phyloP scores from a whole-genome alignment of 2,888 invertebrate genomes.

The Drosophila rellima region DNA sequence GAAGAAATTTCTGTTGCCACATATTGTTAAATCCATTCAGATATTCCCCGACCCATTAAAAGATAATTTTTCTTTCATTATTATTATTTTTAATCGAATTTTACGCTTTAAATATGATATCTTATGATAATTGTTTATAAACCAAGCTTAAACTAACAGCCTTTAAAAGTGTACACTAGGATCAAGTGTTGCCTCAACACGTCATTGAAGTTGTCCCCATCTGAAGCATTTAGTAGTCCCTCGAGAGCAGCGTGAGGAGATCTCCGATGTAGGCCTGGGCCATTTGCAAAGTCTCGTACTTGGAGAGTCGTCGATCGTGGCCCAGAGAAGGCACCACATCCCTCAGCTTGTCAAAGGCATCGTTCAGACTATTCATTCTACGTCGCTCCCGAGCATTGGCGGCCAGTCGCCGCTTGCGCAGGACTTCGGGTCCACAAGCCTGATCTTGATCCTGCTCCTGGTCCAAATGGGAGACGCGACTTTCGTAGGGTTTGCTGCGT shows the following conservation, averaged over 20 bases:
- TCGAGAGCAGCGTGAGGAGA: constrained; percentile 88
- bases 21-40: too few species aligned
- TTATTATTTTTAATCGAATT: constrained; percentile 6
- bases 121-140: not conserved
- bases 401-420: constrained; percentile 88
- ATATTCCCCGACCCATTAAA: not conserved
- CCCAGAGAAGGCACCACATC: constrained; percentile 91
- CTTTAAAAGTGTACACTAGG: constrained; percentile 76
- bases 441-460: constrained; percentile 4
- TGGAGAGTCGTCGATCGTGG: constrained; percentile 90
- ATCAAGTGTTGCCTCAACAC: constrained; percentile 56
- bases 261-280: constrained; percentile 91
- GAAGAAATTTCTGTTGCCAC: too few species aligned
- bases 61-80: not conserved
- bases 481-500: constrained; percentile 42
- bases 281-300: constrained; percentile 93
- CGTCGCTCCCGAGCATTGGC: constrained; percentile 91
- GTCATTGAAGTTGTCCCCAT: not conserved
- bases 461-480: not conserved
- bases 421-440: constrained; percentile 58
- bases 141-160: constrained; percentile 60
- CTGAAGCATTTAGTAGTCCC: constrained; percentile 67
- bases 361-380: constrained; percentile 91
- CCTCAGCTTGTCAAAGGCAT: constrained; percentile 90
- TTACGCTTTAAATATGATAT: constrained; percentile 11